Base-by-base conservation (phyloP, 1,140 invertebrate genomes). In the Mamestra configurata region DNA sequence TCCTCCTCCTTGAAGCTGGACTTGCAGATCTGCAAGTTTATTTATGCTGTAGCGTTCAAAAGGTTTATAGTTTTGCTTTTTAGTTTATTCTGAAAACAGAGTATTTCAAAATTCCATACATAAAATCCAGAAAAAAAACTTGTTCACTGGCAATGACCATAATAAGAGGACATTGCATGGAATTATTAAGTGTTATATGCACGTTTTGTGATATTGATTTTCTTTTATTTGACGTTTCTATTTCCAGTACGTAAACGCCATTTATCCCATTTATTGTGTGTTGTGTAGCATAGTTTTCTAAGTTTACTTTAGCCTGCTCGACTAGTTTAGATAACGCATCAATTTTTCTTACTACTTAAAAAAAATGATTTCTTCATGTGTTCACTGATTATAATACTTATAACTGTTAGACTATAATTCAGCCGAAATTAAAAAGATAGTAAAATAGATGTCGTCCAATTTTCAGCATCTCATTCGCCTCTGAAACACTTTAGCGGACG, bases 171-270 rank as follows among this genome's bases (percentile, higher is more conserved):
- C n/a, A 46, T 11, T 46, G 15, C 15, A 49, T 49, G 15, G n/a
- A 66, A 40, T 43, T 66, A 66, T 22, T 35, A 66, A 43, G 27
- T 31, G n/a, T n/a, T 35, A 24, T 20, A 40, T 18, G n/a, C 22
- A n/a, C 5, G 18, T 55, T n/a, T n/a, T 10, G 18, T n/a, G 5
- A 13, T 70, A 70, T 70, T 70, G 66, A 70, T 70, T 70, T 70
- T 51, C 8, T 13, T 55, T 24, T n/a, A 31, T 70, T 70, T 70
- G 40, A 49, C 20, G 8, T 70, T 24, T 51, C 18, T 5, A 3
- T 27, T 27, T 51, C 13, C 13, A 53, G 22, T 24, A 55, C 53
- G 22, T 46, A 49, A 49, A 40, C 66, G 66, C 66, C 66, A 49
- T 27, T 18, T 20, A 49, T n/a, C n/a, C n/a, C n/a, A n/a, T n/a